A percentile compares a stretch with the other conserved stretches of the same genome.
phyloP scores from a whole-genome alignment of 2,888 invertebrate species.

The Orthosia cruda region DNA sequence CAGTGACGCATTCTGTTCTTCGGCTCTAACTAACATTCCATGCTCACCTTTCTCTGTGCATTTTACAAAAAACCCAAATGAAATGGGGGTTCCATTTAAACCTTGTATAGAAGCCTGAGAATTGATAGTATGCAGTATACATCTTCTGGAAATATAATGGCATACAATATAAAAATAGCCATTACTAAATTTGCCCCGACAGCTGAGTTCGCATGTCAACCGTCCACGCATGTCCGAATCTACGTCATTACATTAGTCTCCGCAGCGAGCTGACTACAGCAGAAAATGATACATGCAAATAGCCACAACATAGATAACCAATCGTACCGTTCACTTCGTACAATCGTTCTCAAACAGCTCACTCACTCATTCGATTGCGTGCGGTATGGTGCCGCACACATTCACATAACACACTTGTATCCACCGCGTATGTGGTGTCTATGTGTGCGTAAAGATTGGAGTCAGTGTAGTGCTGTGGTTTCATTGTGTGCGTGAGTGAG shows the following conservation, averaged over 20 bases:
- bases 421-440: neutral
- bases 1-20: neutral
- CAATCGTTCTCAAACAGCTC: conserved; percentile 52
- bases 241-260: conserved; percentile 60
- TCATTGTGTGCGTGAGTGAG: conserved; percentile 56
- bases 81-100: too few relatives aligned
- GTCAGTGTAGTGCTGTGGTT: neutral
- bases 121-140: neutral
- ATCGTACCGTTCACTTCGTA: conserved; percentile 56
- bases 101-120: too few relatives aligned
- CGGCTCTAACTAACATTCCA: neutral
- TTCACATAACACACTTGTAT: neutral
- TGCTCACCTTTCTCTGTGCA: neutral
- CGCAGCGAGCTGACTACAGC: conserved; percentile 75
- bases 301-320: conserved; percentile 59
- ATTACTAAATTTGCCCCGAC: conserved; percentile 22
- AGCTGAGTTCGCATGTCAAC: conserved; percentile 49
- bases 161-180: conserved; percentile 7
- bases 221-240: conserved; percentile 40
- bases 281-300: conserved; percentile 85
- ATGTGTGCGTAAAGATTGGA: conserved; percentile 27
- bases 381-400: conserved; percentile 9
- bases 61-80: too few relatives aligned
- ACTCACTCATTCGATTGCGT: conserved; percentile 51
- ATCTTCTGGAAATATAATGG: neutral